A percentile compares a stretch with the other conserved stretches of the same genome.
Evolutionary conservation across 2,888 invertebrate genomes (phyloP).

Genomic region (Strigamia maritima): DNA sequence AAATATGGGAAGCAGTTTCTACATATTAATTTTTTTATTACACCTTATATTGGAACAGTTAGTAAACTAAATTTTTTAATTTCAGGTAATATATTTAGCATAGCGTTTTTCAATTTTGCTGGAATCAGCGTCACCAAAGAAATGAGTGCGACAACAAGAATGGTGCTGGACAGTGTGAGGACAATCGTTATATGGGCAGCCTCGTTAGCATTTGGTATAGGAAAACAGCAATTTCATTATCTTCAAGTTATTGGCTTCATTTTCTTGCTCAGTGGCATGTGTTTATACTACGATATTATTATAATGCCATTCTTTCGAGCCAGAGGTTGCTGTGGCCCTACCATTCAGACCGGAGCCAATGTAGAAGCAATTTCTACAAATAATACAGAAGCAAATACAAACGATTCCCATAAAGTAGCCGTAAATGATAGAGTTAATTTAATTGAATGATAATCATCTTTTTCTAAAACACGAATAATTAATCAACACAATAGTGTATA

Average conservation of each 20-base stretch:
- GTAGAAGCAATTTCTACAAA: background rate
- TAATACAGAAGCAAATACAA: background rate
- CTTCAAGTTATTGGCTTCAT: constrained; percentile 74
- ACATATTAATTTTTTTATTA: background rate
- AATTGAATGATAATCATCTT: background rate
- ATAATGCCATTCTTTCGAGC: constrained; percentile 46
- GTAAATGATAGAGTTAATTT: background rate
- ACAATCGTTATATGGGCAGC: constrained; percentile 87
- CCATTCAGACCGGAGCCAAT: background rate
- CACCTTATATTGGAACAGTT: background rate
- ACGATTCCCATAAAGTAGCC: background rate
- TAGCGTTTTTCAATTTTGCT: constrained; percentile 89
- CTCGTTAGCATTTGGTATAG: constrained; percentile 61
- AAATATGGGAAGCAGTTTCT: background rate
- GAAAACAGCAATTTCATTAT: constrained; percentile 77
- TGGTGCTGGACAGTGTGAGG: constrained; percentile 84
- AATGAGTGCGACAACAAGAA: constrained; percentile 83
- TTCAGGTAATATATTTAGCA: constrained; percentile 74
- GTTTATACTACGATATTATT: constrained; percentile 67
- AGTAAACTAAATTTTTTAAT: constrained; percentile 45
- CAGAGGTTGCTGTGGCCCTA: constrained; percentile 8
- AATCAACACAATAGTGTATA: too few species aligned
- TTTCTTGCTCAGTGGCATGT: constrained; percentile 74
- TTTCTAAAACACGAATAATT: too few species aligned
- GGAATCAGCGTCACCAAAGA: constrained; percentile 91